Percentiles rank a stretch among this genome's conserved stretches.
These are phyloP conservation scores for Corythornis cristatus DNA, from an alignment of 2,113 vertebrate species.

Conservation along the genomic window DNA sequence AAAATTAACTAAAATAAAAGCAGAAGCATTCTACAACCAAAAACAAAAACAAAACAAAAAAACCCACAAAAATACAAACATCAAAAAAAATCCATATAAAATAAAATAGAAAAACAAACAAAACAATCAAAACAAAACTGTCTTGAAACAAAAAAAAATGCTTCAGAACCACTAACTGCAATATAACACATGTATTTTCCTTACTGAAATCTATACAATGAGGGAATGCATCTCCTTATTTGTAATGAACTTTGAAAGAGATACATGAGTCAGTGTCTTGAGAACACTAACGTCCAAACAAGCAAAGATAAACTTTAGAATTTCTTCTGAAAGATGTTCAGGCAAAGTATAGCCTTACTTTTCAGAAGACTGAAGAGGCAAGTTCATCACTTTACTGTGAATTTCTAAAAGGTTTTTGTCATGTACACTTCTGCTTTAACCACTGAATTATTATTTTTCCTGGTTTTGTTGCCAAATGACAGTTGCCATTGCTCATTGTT, in stretches of 20 bases:
- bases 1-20: slow-evolving; percentile 12
- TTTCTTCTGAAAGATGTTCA: not conserved
- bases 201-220: not conserved
- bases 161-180: not conserved
- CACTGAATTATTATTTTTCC: not conserved
- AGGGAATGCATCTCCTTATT: not conserved
- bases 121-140: not conserved
- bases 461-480: not conserved
- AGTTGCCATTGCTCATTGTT: not conserved
- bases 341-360: not conserved
- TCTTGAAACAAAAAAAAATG: not conserved
- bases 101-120: not conserved
- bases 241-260: not conserved
- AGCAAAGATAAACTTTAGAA: not conserved
- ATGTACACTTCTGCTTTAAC: not conserved
- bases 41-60: not conserved
- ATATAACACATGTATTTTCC: not conserved
- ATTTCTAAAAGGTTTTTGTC: not conserved
- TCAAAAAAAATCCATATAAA: too few relatives aligned
- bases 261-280: not conserved
- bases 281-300: not conserved
- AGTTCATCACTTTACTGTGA: not conserved
- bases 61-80: not conserved
- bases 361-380: not conserved
- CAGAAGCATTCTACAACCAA: not conserved